Evolutionary conservation across 37 sponge, comb jelly and placozoan species (phyloP), one percentile per base, ranked within the genome.

Genomic region (Aplysina aerophoba): DNA sequence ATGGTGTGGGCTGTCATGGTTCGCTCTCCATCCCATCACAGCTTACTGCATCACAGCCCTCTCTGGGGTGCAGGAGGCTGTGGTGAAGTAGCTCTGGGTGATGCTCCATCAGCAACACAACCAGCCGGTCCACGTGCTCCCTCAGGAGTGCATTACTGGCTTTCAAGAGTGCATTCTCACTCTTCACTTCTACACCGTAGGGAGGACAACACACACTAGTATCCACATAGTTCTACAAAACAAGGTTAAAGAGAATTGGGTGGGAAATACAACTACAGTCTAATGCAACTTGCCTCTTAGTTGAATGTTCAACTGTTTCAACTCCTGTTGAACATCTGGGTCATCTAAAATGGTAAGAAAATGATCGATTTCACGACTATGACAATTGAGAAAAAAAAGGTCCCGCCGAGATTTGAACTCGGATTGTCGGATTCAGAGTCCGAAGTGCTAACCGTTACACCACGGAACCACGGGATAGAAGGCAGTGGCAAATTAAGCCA

Each of bases 51-150:
- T 3, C 8, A 8, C 50, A 44, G 50, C 50, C 8, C 50, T 11
- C n/a, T n/a, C n/a, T 44, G 8, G n/a, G 59, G 24, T 84, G 84
- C 73, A 84, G 54, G 25, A 75, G 53, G 22, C 41, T 44, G 12
- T 75, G 78, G 53, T 89, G 87, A 55, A 96, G 75, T 4, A 93
- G 71, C 3, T 89, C 90, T n/a, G 96, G 96, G 16, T 39, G 87
- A 65, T 66, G 53, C 2, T 83, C 80, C 81, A 96, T 84, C 28
- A 96, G 55, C 19, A 64, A 24, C 22, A 80, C 39, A 0, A 89
- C 56, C 31, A 96, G 78, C 15, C 66, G 65, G 37, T 93, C 90
- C 15, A 93, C 86, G 87, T 96, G 91, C 12, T 55, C 84, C 80
- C 67, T 73, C 50, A 96, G 83, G 25, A 86, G 15, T 14, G 74